These are phyloP conservation scores for Gambusia holbrooki DNA, from an alignment of 2,113 vertebrate genomes.

Conservation along the genomic window DNA sequence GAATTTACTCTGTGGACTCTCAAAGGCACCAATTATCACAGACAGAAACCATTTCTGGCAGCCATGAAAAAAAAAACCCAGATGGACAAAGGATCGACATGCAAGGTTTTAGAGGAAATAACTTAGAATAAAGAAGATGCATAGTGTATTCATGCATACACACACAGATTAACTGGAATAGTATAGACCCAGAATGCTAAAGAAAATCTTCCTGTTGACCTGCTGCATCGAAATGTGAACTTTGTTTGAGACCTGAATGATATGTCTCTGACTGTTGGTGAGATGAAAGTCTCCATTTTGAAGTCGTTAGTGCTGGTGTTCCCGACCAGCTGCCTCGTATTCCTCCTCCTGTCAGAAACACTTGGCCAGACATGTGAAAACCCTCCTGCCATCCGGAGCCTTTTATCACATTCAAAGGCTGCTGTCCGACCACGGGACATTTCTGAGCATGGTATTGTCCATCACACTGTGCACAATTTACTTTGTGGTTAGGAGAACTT, in stretches of 20 bases:
- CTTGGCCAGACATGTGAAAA: slow-evolving; percentile 59
- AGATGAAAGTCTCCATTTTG: slow-evolving; percentile 72
- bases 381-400: slow-evolving; percentile 48
- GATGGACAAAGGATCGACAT: too few relatives aligned
- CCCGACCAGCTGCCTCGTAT: slow-evolving; percentile 50
- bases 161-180: slow-evolving; percentile 13
- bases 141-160: slow-evolving; percentile 15
- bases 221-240: slow-evolving; percentile 26
- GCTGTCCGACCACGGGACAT: slow-evolving; percentile 54
- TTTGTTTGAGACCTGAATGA: slow-evolving; percentile 60
- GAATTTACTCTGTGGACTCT: neutral
- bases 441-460: slow-evolving; percentile 53
- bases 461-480: slow-evolving; percentile 43
- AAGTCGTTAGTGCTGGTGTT: slow-evolving; percentile 60
- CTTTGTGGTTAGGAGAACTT: slow-evolving; percentile 33
- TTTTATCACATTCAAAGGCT: slow-evolving; percentile 69
- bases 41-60: neutral
- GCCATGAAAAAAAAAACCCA: neutral
- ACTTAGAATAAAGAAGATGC: neutral
- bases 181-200: slow-evolving; percentile 11
- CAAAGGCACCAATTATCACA: neutral
- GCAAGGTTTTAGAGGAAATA: neutral
- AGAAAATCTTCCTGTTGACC: slow-evolving; percentile 28
- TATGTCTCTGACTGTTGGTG: slow-evolving; percentile 54
- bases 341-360: slow-evolving; percentile 66